Percentiles rank a stretch among this genome's conserved stretches.
Evolutionary conservation across 2,888 invertebrate genomes (phyloP).

Genomic region (Formica aserva): DNA sequence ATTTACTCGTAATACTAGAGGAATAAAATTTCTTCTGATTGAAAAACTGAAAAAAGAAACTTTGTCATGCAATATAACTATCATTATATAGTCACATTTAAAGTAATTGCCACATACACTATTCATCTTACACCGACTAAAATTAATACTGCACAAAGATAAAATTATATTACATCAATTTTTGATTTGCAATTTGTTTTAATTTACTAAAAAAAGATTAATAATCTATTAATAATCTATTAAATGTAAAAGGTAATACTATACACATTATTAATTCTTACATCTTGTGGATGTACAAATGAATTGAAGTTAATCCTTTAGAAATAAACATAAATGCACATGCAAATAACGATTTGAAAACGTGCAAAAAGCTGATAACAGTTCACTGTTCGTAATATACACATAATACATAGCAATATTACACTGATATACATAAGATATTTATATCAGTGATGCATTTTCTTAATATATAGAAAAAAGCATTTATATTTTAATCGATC

Average conservation of each 20-base stretch:
- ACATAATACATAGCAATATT: neutral
- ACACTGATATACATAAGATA: neutral
- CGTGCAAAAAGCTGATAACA: constrained; percentile 1
- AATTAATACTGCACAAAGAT: neutral
- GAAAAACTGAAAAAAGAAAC: neutral
- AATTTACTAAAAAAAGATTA: neutral
- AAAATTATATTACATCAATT: neutral
- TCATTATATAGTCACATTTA: neutral
- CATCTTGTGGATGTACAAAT: neutral
- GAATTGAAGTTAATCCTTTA: constrained; percentile 9
- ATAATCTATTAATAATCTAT: neutral
- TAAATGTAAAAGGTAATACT: neutral
- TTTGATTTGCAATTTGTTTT: neutral
- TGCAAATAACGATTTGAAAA: constrained; percentile 2
- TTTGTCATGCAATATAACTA: neutral
- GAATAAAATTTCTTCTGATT: neutral
- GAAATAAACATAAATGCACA: neutral
- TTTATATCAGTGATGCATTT: constrained; percentile 6
- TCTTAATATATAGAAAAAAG: neutral
- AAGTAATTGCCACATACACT: neutral
- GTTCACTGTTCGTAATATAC: neutral
- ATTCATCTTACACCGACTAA: neutral
- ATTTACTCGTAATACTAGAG: neutral
- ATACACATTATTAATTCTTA: neutral
- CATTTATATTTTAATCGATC: neutral